phyloP scores from a whole-genome alignment of 1,140 invertebrate species.

The Drosophila saltans region DNA sequence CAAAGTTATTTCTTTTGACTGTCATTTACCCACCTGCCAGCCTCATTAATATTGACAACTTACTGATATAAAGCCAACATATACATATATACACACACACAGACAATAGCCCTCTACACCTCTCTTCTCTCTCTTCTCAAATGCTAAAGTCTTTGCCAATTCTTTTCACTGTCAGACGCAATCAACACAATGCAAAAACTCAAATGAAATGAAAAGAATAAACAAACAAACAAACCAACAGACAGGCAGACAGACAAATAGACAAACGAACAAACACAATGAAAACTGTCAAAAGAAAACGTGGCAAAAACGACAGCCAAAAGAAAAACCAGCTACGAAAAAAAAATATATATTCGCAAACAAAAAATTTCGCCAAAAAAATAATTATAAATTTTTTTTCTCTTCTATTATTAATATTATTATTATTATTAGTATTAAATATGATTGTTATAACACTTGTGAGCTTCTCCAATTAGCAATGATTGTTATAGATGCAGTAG shows the following conservation, averaged over 20 bases:
- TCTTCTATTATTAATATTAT: neutral
- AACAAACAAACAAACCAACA: slow-evolving; percentile 7
- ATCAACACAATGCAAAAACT: slow-evolving; percentile 5
- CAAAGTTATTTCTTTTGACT: slow-evolving; percentile 13
- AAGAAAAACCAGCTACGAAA: neutral
- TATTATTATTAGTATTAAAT: slow-evolving; percentile 36
- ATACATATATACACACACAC: no score
- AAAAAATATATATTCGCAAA: slow-evolving; percentile 21
- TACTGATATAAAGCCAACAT: neutral
- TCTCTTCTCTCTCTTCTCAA: neutral
- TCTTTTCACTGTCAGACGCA: slow-evolving; percentile 19
- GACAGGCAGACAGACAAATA: neutral
- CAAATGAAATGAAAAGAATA: slow-evolving; percentile 7
- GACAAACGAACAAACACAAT: slow-evolving; percentile 13
- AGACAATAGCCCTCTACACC: no score
- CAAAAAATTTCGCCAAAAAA: slow-evolving; percentile 33
- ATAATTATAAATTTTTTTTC: neutral
- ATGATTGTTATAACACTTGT: slow-evolving; percentile 47
- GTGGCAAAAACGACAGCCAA: neutral
- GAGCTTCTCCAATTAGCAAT: slow-evolving; percentile 60
- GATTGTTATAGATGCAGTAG: slow-evolving; percentile 40
- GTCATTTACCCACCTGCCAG: slow-evolving; percentile 1
- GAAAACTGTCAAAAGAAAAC: slow-evolving; percentile 14
- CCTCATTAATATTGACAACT: slow-evolving; percentile 11
- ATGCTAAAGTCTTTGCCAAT: slow-evolving; percentile 15